Evolutionary conservation across 2,113 vertebrate genomes (phyloP), one percentile per base, ranked within the genome.

Genomic region (Otus sunia): DNA sequence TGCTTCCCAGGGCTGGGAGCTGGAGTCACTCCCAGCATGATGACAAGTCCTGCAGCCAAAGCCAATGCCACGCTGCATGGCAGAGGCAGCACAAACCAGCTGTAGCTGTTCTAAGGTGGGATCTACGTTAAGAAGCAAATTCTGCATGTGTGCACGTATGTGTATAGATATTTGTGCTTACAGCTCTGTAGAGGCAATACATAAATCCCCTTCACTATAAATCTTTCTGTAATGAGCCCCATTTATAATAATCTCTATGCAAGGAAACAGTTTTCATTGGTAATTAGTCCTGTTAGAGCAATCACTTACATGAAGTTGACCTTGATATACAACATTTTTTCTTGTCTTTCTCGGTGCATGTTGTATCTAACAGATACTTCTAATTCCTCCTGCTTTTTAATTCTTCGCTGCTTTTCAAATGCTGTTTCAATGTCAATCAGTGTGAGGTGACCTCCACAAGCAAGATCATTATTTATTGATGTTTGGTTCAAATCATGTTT

Each of bases 371-470:
- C 88, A 23, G 86, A 37, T 15, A 10, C n/a, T 86, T 59, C 47
- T 67, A 7, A 6, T 59, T 41, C 80, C n/a, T 69, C 43, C 62
- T 43, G 29, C 53, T 52, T 63, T 83, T 41, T 68, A 26, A 5
- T 23, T 20, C 68, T 30, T 29, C 58, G 2, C 23, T 45, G 9
- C 75, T 66, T 55, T 66, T 32, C 29, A 25, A 77, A 60, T 6
- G 20, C 68, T 22, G 1, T 53, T 53, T 27, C 5, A 72, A 15
- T 1, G 6, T 30, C 2, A 0, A 1, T 36, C 3, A 0, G n/a
- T 2, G 41, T 1, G 55, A 89, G 76, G 47, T 37, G 60, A 59
- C 74, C 26, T 23, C 32, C 36, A 4, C 47, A 30, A 22, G 53
- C 47, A 30, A 22, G 53, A 41, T 15, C 83, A 1, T 32, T 62